phyloP scores from a whole-genome alignment of 1,140 invertebrate species.

The Periplaneta americana region DNA sequence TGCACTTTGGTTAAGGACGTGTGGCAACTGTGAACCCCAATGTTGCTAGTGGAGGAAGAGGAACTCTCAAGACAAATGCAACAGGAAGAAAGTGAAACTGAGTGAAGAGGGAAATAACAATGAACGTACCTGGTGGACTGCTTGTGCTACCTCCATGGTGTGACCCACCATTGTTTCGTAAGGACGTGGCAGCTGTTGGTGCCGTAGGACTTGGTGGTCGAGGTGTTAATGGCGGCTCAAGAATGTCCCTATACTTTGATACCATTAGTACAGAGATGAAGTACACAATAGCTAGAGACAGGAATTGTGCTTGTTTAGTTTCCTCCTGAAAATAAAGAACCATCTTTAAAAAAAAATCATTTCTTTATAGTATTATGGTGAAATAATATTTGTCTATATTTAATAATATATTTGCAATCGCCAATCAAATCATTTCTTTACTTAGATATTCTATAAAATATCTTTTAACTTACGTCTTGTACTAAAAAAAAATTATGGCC shows the following conservation, averaged over 20 bases:
- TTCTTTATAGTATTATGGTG: too few species aligned
- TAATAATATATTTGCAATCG: too few species aligned
- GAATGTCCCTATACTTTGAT: slow-evolving; percentile 97
- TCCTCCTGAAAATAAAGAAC: slow-evolving; percentile 86
- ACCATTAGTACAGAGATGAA: slow-evolving; percentile 99
- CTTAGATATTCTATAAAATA: too few species aligned
- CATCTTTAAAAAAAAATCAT: too few species aligned
- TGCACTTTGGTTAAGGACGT: neutral
- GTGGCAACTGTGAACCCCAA: neutral
- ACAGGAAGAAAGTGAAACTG: neutral
- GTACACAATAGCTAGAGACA: slow-evolving; percentile 97
- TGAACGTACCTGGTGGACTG: slow-evolving; percentile 53
- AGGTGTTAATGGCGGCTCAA: slow-evolving; percentile 78
- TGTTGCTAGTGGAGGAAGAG: neutral
- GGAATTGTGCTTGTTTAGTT: slow-evolving; percentile 98
- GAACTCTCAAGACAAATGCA: neutral
- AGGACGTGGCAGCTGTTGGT: slow-evolving; percentile 39
- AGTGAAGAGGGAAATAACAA: neutral
- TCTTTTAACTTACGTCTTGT: too few species aligned
- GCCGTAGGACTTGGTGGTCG: slow-evolving; percentile 47
- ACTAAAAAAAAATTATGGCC: too few species aligned
- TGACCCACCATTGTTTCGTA: slow-evolving; percentile 49
- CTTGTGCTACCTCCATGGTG: slow-evolving; percentile 48
- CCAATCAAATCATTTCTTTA: too few species aligned
- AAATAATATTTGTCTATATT: too few species aligned